Evolutionary conservation across 2,797 vertebrate genomes (phyloP).

Genomic region (Pipistrellus nathusii): DNA sequence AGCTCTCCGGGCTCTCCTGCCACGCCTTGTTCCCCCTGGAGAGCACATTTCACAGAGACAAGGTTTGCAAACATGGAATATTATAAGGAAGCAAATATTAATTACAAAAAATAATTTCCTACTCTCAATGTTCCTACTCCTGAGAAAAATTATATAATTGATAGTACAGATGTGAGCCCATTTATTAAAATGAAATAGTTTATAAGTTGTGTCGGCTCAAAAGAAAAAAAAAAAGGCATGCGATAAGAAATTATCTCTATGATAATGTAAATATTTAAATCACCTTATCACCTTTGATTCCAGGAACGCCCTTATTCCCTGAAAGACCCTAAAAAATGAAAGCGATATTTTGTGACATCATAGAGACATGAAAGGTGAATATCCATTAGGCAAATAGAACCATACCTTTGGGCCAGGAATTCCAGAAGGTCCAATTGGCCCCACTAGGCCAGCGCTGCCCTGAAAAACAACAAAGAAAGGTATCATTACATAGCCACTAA

Average conservation of each 20-base stretch:
- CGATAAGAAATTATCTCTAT: constrained; percentile 83
- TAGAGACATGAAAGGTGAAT: neutral
- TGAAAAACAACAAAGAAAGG: constrained; percentile 80
- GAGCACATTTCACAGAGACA: constrained; percentile 89
- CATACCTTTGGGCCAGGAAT: constrained; percentile 94
- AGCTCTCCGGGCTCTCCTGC: constrained; percentile 94
- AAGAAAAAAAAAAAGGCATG: neutral
- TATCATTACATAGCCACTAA: neutral
- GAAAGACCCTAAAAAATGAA: constrained; percentile 91
- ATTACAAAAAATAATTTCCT: neutral
- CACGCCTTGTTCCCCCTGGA: constrained; percentile 94
- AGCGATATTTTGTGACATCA: constrained; percentile 61
- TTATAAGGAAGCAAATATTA: constrained; percentile 47
- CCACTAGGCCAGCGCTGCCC: constrained; percentile 93
- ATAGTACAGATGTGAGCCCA: neutral
- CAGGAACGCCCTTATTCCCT: constrained; percentile 94
- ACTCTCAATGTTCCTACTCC: neutral
- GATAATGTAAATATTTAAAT: constrained; percentile 99
- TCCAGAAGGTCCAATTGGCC: constrained; percentile 91
- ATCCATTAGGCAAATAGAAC: constrained; percentile 41
- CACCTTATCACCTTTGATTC: constrained; percentile 99
- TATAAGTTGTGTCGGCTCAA: constrained; percentile 5
- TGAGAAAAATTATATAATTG: constrained; percentile 14
- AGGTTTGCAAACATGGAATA: constrained; percentile 2
- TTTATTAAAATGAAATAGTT: constrained; percentile 48